These are phyloP conservation scores for Melanogrammus aeglefinus DNA, from an alignment of 2,797 vertebrate genomes.

Conservation along the genomic window DNA sequence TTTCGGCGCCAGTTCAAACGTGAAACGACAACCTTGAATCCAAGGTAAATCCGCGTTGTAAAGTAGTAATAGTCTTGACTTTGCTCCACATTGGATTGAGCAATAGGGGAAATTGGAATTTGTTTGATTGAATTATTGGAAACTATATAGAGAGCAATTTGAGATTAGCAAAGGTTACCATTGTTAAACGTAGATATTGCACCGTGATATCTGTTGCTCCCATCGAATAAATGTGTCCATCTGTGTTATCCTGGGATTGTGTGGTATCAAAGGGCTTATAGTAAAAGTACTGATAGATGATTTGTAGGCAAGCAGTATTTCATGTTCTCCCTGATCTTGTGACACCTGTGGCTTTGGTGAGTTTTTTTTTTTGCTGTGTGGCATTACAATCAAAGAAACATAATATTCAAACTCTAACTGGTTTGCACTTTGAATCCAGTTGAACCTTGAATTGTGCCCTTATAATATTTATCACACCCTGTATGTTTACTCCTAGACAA, in stretches of 20 bases:
- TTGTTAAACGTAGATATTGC: too few species aligned
- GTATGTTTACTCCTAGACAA: too few species aligned
- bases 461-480: neutral
- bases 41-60: conserved; percentile 9
- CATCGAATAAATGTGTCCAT: neutral
- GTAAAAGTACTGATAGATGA: neutral
- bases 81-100: neutral
- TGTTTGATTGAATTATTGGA: neutral
- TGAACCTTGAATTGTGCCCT: neutral
- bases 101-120: neutral
- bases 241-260: neutral
- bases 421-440: neutral
- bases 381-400: too few species aligned
- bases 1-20: neutral
- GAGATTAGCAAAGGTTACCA: neutral
- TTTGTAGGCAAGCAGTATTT: neutral
- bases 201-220: too few species aligned
- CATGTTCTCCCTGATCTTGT: neutral
- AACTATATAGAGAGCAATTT: neutral
- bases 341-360: neutral
- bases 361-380: too few species aligned
- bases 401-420: neutral
- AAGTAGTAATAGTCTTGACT: conserved; percentile 9
- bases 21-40: conserved; percentile 13
- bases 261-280: neutral